phyloP scores from a whole-genome alignment of 2,113 vertebrate species.

The Istiophorus platypterus region DNA sequence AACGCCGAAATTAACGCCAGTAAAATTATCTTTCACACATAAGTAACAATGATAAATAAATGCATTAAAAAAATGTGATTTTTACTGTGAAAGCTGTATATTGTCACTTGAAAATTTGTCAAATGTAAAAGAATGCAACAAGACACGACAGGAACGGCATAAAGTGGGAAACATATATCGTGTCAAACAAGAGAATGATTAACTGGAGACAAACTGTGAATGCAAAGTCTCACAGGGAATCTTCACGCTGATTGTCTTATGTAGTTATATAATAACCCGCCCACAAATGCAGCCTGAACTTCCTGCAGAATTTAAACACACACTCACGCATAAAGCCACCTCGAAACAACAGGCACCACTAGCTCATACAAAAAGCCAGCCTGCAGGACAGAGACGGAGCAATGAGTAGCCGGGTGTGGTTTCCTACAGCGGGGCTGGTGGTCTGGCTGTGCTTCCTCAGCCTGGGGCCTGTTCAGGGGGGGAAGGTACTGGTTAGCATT shows the following conservation, averaged over 20 bases:
- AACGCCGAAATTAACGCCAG: background rate
- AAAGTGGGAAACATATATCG: background rate
- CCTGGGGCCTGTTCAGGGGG: constrained; percentile 66
- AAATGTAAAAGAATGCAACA: background rate
- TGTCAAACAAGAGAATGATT: constrained; percentile 16
- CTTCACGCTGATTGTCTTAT: constrained; percentile 24
- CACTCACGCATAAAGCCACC: constrained; percentile 34
- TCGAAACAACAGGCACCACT: constrained; percentile 8
- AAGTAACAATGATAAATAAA: background rate
- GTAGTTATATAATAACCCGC: constrained; percentile 45
- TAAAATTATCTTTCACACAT: background rate
- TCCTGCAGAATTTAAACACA: constrained; percentile 34
- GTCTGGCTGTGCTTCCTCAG: constrained; percentile 67
- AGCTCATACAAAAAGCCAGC: constrained; percentile 20
- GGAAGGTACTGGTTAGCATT: constrained; percentile 83
- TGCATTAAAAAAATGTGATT: background rate
- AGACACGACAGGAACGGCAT: background rate
- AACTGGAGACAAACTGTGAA: constrained; percentile 1
- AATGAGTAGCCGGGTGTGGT: constrained; percentile 66
- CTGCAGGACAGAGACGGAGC: constrained; percentile 24
- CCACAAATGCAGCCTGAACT: constrained; percentile 43
- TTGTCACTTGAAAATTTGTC: too few relatives aligned
- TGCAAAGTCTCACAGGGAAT: constrained; percentile 38
- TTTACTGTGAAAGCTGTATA: too few relatives aligned
- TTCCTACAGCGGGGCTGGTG: constrained; percentile 63